Evolutionary conservation across 2,797 vertebrate species (phyloP), one percentile per base, ranked within the genome.

Genomic region (Neosalanx taihuensis): DNA sequence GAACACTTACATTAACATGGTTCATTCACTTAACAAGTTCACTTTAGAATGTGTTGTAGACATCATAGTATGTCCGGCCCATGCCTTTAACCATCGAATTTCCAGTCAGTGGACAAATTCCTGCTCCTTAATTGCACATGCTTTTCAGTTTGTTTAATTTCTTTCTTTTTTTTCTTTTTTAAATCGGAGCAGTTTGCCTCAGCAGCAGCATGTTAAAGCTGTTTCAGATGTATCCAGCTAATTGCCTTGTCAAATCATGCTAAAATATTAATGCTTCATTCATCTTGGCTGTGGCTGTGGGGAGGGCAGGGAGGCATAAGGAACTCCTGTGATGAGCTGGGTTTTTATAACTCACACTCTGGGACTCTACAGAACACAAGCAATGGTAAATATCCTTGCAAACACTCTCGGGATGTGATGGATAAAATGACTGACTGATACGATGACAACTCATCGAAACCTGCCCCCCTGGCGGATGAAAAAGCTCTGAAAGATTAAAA

Each of bases 201-300:
- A 1, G 15, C 26, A 33, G 51, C 56, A 23, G 51, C 51, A 23
- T 71, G 66, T 63, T 41, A 12, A 35, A 26, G 4, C 2, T 31
- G 49, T 56, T 63, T 72, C 18, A 67, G 23, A 35, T 67, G 4
- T 76, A 46, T 66, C 71, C 7, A 64, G 60, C 30, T 23, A 9
- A 69, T 60, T 62, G 17, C 49, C 20, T 53, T 77, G 35, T 71
- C 30, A 37, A 70, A 70, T 60, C 17, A 31, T 67, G 59, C 49
- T 72, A 20, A 26, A 70, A 70, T 75, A 72, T 79, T 51, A 64
- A 83, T 69, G 76, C 67, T 70, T 78, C 75, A 76, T 72, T 71
- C 71, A 63, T 71, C 53, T 64, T 51, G 64, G 23, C 57, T 23
- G 61, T n/a, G 49, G 4, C 9, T 29, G 58, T 29, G 20, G 29